A percentile compares a stretch with the other conserved stretches of the same genome.
These are phyloP conservation scores for Muntiacus muntjak DNA, from an alignment of 2,113 vertebrate genomes.

Conservation along the genomic window DNA sequence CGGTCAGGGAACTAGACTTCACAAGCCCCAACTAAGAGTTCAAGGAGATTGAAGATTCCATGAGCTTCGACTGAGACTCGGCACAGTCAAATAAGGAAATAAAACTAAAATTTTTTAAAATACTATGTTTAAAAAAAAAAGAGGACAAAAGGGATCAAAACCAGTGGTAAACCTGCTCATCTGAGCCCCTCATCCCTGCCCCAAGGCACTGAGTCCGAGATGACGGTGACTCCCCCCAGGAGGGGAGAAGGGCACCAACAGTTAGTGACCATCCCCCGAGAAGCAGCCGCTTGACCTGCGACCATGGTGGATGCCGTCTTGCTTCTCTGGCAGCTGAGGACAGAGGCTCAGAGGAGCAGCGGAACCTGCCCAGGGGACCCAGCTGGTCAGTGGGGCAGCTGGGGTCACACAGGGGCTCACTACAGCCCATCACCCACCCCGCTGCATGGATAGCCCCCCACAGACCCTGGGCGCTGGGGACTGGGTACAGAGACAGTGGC, in stretches of 20 bases:
- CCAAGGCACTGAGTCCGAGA: background rate
- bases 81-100: background rate
- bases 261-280: background rate
- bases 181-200: background rate
- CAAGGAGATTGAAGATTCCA: background rate
- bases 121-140: background rate
- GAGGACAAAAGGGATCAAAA: background rate
- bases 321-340: background rate
- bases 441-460: background rate
- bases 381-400: background rate
- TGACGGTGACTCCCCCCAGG: rapidly evolving
- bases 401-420: background rate
- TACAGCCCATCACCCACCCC: rapidly evolving
- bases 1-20: rapidly evolving
- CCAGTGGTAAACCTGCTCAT: background rate
- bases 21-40: background rate
- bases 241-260: background rate
- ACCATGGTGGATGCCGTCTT: background rate
- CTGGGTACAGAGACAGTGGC: background rate
- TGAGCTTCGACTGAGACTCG: rapidly evolving
- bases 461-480: background rate
- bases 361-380: background rate
- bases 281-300: background rate
- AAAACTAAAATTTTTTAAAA: background rate
- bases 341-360: background rate